Base-by-base conservation (phyloP, 2,888 invertebrate genomes). In the Tachystola acroxantha region DNA sequence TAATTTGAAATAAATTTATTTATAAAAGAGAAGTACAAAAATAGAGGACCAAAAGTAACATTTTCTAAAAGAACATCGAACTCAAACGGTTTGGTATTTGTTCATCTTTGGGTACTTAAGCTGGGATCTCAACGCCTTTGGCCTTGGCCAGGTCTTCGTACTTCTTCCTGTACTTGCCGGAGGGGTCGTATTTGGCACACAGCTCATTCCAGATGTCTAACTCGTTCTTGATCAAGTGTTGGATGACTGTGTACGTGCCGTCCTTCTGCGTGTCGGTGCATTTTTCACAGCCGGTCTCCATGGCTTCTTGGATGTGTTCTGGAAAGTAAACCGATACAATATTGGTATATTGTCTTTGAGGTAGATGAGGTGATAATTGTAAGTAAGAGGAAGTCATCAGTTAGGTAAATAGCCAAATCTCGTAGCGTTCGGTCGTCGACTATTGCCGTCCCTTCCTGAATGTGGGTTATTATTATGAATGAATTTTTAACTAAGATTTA, bases 141-240 rank as follows among this genome's bases (percentile, higher is more conserved):
- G 81, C 75, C 37, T 67, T 70, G 1, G 90, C 91, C 30, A 89
- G 87, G 0, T 86, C 85, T 48, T 89, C 88, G 72, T 93, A 94
- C 62, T 89, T 90, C 64, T 82, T 82, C 59, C 88, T 88, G 86
- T 91, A 94, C 34, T 78, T 63, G 19, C 91, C 91, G 0, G 89
- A 80, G 7, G 92, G 91, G 67, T 95, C 94, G 67, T 89, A 95
- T 70, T 92, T 92, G 26, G 64, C 86, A 44, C 90, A 85, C 24
- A 95, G 71, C 44, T 89, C 81, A 4, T 88, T 88, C 92, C 93
- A 95, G 57, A 89, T 73, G 0, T 86, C 86, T 0, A 88, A 80
- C 55, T 92, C 91, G 32, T 93, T 82, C 45, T 92, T 89, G 47
- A 92, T 90, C 43, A 95, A 76, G 55, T 84, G 89, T 10, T 89